A percentile compares a stretch with the other conserved stretches of the same genome.
phyloP scores from a whole-genome alignment of 2,797 vertebrate genomes.

The Monodelphis domestica region DNA sequence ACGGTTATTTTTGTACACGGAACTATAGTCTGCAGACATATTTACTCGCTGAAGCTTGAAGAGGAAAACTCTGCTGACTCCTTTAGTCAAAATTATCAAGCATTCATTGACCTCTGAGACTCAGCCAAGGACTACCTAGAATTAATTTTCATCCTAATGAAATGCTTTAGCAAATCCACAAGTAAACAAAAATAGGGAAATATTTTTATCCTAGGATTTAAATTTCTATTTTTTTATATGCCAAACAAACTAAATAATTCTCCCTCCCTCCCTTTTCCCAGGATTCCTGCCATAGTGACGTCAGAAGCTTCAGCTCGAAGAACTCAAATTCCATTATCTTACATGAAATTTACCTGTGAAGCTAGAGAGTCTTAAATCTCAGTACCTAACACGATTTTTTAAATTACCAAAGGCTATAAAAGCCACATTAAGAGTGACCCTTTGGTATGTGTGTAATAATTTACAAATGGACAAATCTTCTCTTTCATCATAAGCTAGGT shows the following conservation, averaged over 20 bases:
- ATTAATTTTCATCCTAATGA: constrained; percentile 6
- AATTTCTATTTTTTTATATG: not conserved
- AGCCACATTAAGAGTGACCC: constrained; percentile 24
- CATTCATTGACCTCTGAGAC: constrained; percentile 3
- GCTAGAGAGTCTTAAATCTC: constrained; percentile 28
- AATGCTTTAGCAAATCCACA: constrained; percentile 9
- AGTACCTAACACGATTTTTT: constrained; percentile 40
- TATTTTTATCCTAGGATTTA: constrained; percentile 23
- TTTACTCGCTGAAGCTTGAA: constrained; percentile 6
- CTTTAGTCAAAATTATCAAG: constrained; percentile 15
- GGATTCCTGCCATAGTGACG: not conserved
- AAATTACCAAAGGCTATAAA: constrained; percentile 27
- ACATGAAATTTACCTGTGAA: constrained; percentile 49
- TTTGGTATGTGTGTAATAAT: constrained; percentile 33
- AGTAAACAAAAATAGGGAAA: constrained; percentile 2
- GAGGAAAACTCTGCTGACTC: constrained; percentile 15
- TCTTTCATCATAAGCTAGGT: constrained; percentile 25
- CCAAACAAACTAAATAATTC: not conserved
- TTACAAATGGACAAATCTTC: constrained; percentile 29
- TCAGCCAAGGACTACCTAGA: constrained; percentile 9
- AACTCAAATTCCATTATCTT: constrained; percentile 45
- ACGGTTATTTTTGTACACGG: constrained; percentile 14
- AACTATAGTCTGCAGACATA: not conserved
- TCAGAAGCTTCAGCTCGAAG: not conserved
- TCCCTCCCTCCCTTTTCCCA: not conserved